Base-by-base conservation (phyloP, 2,113 vertebrate species). In the Grantiella picta region DNA sequence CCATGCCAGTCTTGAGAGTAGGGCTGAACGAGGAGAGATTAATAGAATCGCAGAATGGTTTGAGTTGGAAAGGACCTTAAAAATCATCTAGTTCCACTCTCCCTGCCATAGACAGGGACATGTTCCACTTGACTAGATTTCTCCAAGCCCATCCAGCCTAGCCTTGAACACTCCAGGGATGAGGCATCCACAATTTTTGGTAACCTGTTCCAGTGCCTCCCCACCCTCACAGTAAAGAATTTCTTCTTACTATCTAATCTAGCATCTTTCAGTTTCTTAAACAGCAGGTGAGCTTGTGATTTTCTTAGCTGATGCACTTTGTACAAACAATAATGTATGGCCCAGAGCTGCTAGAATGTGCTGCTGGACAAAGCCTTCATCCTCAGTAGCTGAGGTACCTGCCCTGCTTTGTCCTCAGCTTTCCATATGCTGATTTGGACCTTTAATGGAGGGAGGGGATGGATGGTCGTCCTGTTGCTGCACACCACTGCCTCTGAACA, bases 1-100 rank as follows among this genome's bases (percentile, higher is more conserved):
- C 9, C 14, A 54, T 1, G 0, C 18, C 10, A 77, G n/a, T 11
- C 23, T 49, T 1, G 1, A 85, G 61, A 11, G 40, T 27, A 60
- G 23, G 21, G 10, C 24, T 79, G 57, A 79, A 81, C 18, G 33
- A 65, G n/a, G n/a, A 79, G 23, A 70, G 23, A 22, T 63, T 33
- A 21, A 47, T 11, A 56, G 23, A 63, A 36, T 23, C 15, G 40
- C 11, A 54, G 63, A 68, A 33, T 28, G 22, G 17, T 49, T 69
- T 69, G n/a, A 22, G 24, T 56, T 49, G 25, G 25, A 63, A 69
- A 35, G 25, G 12, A 61, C 27, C 40, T 61, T 33, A 31, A 54
- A 54, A 4, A 69, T 18, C 40, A 33, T 4, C 22, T 49, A 16
- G 15, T 61, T 76, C 40, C 25, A 49, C 2, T 9, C 3, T 16